Conservation (phyloP, 2,113 vertebrate species). For the Oceanites oceanicus region DNA sequence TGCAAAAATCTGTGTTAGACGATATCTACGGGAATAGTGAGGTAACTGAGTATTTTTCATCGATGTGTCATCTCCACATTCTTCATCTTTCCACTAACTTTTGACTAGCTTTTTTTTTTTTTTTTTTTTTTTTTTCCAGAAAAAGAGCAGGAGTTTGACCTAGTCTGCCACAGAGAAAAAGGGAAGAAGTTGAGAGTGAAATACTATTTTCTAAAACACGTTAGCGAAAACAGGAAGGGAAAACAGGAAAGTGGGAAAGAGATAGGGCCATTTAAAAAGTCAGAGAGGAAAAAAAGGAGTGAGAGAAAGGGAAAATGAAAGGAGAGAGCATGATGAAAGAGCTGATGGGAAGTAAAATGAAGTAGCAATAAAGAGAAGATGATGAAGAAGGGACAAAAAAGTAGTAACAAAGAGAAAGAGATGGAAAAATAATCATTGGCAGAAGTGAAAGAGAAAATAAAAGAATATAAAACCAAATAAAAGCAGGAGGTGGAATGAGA, state of each 20-base stretch:
- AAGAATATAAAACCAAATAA: background rate
- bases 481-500: background rate
- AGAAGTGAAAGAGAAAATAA: conserved; percentile 7
- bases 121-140: background rate
- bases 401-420: background rate
- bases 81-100: background rate
- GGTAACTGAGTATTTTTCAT: background rate
- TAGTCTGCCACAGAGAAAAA: background rate
- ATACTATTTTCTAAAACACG: background rate
- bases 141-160: background rate
- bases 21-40: background rate
- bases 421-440: background rate
- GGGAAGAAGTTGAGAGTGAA: background rate
- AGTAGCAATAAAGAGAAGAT: background rate
- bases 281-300: background rate
- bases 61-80: background rate
- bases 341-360: background rate
- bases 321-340: background rate
- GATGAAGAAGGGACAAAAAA: background rate
- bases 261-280: background rate
- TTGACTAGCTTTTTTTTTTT: background rate
- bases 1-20: background rate
- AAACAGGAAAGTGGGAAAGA: background rate
- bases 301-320: background rate
- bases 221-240: background rate